Base-by-base conservation (phyloP, 2,888 invertebrate genomes). In the Agriopis leucophaearia region DNA sequence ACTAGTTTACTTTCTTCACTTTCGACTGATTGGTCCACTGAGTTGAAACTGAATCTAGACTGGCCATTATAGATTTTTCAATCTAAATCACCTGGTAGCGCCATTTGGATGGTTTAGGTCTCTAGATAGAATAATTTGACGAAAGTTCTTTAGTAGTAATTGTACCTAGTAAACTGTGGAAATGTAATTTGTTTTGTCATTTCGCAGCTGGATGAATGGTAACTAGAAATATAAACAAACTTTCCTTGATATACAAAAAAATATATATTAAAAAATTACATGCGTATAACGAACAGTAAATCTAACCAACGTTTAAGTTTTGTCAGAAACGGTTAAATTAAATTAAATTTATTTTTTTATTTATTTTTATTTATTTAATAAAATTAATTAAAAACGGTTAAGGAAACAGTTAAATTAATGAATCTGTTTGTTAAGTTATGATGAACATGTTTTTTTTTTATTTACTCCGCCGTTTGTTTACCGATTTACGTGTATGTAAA, bases 1-100 rank as follows among this genome's bases (percentile, higher is more conserved):
- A 10, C 15, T n/a, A 64, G 35, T 27, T 18, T 8, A 69, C 68
- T 69, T 69, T 69, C 68, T 59, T 67, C 44, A 52, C 68, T 69
- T 64, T 64, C 68, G 64, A 59, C 40, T 48, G 50, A 62, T 15
- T 45, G 52, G 35, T 13, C 36, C 18, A 18, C 55, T 18, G 50
- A 60, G 12, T 51, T n/a, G 8, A 36, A 64, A 54, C 55, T 4
- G 44, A 59, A 60, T 45, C 60, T 64, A 69, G 64, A 57, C 51
- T 60, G 5, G 5, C 4, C 27, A 27, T 27, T 27, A 27, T 27
- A 50, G 50, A 61, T 60, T 64, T 68, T 64, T 47, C 56, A 27
- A 45, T 57, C 35, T 44, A 58, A 61, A 50, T 50, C 16, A 40
- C 42, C 47, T 38, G 7, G 7, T 15, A 35, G 40, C 50, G 60